phyloP scores from a whole-genome alignment of 2,888 invertebrate species.

The Euzophera pinguis region DNA sequence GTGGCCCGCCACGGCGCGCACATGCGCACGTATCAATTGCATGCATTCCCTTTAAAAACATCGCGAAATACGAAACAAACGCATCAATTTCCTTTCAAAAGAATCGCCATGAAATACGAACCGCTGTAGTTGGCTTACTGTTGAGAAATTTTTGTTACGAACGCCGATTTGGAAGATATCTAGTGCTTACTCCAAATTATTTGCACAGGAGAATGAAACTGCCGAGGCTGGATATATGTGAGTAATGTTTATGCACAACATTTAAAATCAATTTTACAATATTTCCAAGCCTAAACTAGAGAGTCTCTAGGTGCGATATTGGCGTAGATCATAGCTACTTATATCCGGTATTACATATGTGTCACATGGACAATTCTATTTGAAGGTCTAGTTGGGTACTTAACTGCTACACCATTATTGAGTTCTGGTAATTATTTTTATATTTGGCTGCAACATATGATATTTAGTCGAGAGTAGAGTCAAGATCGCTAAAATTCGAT shows the following conservation, averaged over 20 bases:
- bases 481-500: no score
- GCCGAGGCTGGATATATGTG: constrained; percentile 60
- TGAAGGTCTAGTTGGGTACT: no score
- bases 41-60: constrained; percentile 42
- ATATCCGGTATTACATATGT: no score
- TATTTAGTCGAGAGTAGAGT: not conserved
- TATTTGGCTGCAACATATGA: no score
- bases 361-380: no score
- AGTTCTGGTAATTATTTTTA: no score
- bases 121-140: constrained; percentile 19
- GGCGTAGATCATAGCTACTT: no score
- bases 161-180: constrained; percentile 27
- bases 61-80: constrained; percentile 38
- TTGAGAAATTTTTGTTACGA: constrained; percentile 35
- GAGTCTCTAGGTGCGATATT: not conserved
- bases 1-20: constrained; percentile 46
- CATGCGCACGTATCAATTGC: constrained; percentile 45
- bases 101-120: constrained; percentile 31
- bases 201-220: constrained; percentile 51
- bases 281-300: no score
- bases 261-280: not conserved
- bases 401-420: no score
- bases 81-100: constrained; percentile 31
- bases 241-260: constrained; percentile 29
- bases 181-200: constrained; percentile 19